Evolutionary conservation across 2,113 vertebrate genomes (phyloP).

Genomic region (Gasterosteus nipponicus): DNA sequence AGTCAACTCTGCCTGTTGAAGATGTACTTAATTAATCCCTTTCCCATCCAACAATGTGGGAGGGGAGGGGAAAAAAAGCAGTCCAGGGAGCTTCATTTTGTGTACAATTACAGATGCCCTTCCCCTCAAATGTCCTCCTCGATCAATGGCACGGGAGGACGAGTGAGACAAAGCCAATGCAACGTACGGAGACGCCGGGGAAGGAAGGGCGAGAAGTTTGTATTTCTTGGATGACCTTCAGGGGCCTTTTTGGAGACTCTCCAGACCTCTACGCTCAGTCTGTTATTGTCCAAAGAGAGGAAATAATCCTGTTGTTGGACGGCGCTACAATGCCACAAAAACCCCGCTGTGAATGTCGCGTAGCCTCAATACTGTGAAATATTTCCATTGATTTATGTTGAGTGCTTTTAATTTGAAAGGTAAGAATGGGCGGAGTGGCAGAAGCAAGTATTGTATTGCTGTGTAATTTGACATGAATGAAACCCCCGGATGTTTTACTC

Average conservation of each 20-base stretch:
- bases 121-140: constrained; percentile 44
- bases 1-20: constrained; percentile 58
- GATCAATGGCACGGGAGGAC: constrained; percentile 51
- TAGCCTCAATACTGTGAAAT: background rate
- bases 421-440: too few relatives aligned
- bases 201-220: constrained; percentile 26
- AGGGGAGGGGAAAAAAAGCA: constrained; percentile 11
- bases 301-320: background rate
- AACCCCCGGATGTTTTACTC: background rate
- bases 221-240: constrained; percentile 50
- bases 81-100: constrained; percentile 62
- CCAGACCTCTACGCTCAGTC: background rate
- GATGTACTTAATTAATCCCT: constrained; percentile 74
- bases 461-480: background rate
- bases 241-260: constrained; percentile 7
- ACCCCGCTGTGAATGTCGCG: background rate
- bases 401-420: background rate
- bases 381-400: background rate
- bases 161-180: constrained; percentile 16
- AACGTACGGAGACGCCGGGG: constrained; percentile 8
- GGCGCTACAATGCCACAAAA: background rate
- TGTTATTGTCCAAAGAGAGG: background rate
- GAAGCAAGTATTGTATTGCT: background rate
- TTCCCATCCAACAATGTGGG: constrained; percentile 39
- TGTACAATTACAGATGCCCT: constrained; percentile 68